Percentiles rank a stretch among this genome's conserved stretches.
Conservation (phyloP, 2,888 invertebrate genomes). For the Caenorhabditis panamensis region DNA sequence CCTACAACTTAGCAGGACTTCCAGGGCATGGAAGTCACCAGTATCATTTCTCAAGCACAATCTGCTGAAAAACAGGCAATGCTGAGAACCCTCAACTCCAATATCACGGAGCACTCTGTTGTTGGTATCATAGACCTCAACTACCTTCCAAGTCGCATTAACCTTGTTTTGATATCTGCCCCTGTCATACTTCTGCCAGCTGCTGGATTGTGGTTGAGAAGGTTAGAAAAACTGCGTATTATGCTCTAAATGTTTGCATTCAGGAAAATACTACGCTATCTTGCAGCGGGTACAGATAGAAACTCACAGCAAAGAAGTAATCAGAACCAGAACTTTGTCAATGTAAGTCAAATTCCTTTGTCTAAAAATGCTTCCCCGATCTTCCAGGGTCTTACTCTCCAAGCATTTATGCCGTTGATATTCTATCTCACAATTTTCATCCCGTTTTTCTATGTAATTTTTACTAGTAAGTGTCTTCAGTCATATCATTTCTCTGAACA, state of each 20-base stretch:
- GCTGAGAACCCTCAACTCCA: not conserved
- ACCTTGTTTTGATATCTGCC: not conserved
- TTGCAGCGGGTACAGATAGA: not conserved
- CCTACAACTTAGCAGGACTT: not conserved
- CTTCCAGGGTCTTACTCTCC: slow-evolving; percentile 22
- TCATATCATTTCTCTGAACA: no score
- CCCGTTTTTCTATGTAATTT: not conserved
- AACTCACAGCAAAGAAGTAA: not conserved
- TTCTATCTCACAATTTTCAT: slow-evolving; percentile 25
- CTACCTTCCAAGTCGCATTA: not conserved
- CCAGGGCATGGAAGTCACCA: not conserved
- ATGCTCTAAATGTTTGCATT: not conserved
- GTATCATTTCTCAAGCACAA: not conserved
- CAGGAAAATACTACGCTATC: not conserved
- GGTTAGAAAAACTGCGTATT: not conserved
- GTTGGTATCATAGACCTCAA: slow-evolving; percentile 20
- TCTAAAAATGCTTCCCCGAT: not conserved
- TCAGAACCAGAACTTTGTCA: slow-evolving; percentile 9
- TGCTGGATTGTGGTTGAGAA: slow-evolving; percentile 9
- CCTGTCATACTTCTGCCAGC: slow-evolving; percentile 10
- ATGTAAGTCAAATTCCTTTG: slow-evolving; percentile 1
- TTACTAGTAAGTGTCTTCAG: slow-evolving; percentile 2
- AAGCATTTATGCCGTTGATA: slow-evolving; percentile 19
- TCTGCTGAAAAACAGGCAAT: not conserved
- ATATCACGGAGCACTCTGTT: slow-evolving; percentile 19